A percentile compares a stretch with the other conserved stretches of the same genome.
Evolutionary conservation across 2,888 invertebrate genomes (phyloP).

Genomic region (Hermaeophaga mercurialis): DNA sequence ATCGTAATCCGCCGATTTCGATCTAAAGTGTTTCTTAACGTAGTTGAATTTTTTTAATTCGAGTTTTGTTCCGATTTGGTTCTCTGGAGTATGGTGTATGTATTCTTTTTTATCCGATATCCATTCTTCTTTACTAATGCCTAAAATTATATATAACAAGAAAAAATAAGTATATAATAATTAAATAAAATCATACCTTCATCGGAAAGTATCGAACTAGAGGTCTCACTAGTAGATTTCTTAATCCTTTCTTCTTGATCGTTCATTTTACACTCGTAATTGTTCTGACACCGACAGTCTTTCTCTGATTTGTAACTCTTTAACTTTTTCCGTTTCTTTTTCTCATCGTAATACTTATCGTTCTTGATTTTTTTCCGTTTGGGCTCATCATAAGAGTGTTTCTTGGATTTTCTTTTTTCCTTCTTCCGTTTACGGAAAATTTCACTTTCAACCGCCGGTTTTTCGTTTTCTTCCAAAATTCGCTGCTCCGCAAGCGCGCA

Average conservation of each 20-base stretch:
- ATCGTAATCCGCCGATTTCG: constrained; percentile 23
- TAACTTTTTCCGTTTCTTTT: constrained; percentile 43
- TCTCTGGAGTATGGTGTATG: background rate
- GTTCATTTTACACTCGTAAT: constrained; percentile 52
- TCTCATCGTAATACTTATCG: constrained; percentile 42
- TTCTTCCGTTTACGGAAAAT: constrained; percentile 50
- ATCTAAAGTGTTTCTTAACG: constrained; percentile 19
- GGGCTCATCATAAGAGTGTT: constrained; percentile 52
- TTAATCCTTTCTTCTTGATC: constrained; percentile 57
- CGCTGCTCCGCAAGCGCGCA: constrained; percentile 86
- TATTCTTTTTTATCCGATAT: background rate
- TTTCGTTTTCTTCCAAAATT: constrained; percentile 73
- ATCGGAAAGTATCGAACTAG: constrained; percentile 39
- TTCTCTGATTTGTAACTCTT: constrained; percentile 40
- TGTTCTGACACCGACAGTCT: constrained; percentile 47
- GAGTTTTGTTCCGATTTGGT: background rate
- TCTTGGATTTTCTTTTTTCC: constrained; percentile 59
- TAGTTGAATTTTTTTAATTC: constrained; percentile 14
- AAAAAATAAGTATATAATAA: background rate
- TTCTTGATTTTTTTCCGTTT: constrained; percentile 55
- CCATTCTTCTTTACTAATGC: background rate
- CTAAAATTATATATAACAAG: too few relatives aligned
- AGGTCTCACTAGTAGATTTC: constrained; percentile 53
- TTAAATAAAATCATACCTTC: background rate
- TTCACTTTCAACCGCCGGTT: constrained; percentile 36